Evolutionary conservation across 2,113 vertebrate species (phyloP).

Genomic region (Calidris pygmaea): DNA sequence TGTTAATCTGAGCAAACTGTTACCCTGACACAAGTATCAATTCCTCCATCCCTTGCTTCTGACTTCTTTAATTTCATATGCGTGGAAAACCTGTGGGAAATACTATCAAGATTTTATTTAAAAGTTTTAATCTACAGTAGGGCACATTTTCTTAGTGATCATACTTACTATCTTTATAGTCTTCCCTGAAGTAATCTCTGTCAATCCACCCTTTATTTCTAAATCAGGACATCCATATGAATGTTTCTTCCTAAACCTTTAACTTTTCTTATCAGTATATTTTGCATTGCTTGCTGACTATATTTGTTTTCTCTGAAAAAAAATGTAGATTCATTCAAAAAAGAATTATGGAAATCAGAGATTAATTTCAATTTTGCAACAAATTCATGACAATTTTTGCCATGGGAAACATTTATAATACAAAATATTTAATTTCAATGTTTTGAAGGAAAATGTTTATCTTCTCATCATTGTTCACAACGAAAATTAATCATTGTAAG

Average conservation of each 20-base stretch:
- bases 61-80: neutral
- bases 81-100: neutral
- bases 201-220: slow-evolving; percentile 7
- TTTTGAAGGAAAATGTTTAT: neutral
- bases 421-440: neutral
- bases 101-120: neutral
- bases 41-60: neutral
- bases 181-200: neutral
- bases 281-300: neutral
- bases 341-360: neutral
- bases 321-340: neutral
- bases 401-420: neutral
- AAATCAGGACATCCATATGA: neutral
- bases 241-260: neutral
- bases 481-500: neutral
- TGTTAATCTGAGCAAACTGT: neutral
- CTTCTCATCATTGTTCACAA: neutral
- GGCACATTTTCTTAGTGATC: neutral
- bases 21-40: neutral
- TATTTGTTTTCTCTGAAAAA: neutral
- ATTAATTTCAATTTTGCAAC: neutral
- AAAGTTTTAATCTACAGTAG: neutral
- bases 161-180: neutral
- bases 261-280: neutral
- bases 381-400: neutral